phyloP scores from a whole-genome alignment of 2,888 invertebrate genomes.

The Agelastica alni region DNA sequence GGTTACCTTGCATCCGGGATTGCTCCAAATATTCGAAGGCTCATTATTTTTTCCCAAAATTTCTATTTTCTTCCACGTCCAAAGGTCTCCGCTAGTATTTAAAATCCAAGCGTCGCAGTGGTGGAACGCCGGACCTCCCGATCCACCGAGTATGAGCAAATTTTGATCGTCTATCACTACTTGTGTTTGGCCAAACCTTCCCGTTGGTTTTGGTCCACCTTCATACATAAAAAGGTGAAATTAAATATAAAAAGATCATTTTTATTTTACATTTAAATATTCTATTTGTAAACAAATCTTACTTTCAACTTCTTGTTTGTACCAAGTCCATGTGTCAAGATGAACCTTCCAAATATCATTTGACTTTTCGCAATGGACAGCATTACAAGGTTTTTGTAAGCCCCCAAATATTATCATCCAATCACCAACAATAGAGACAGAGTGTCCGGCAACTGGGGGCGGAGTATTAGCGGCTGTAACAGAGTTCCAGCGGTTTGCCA shows the following conservation, averaged over 20 bases:
- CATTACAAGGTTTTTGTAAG: conserved; percentile 50
- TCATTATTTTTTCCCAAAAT: conserved; percentile 79
- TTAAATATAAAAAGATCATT: too few relatives aligned
- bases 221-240: conserved; percentile 20
- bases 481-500: conserved; percentile 77
- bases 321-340: conserved; percentile 77
- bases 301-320: conserved; percentile 67
- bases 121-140: conserved; percentile 84
- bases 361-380: conserved; percentile 59
- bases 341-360: conserved; percentile 92
- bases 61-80: conserved; percentile 77
- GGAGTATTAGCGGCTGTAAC: conserved; percentile 67
- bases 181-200: conserved; percentile 91
- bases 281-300: too few relatives aligned
- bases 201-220: conserved; percentile 45
- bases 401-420: conserved; percentile 79
- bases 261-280: too few relatives aligned
- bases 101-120: conserved; percentile 92
- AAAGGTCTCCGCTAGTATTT: conserved; percentile 69
- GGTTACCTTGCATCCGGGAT: conserved; percentile 81
- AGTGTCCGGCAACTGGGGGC: conserved; percentile 90
- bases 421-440: conserved; percentile 81
- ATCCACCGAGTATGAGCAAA: conserved; percentile 82
- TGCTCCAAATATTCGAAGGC: conserved; percentile 90
- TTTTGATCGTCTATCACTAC: conserved; percentile 77